Conservation (phyloP, 2,797 vertebrate genomes). For the Mus caroli region DNA sequence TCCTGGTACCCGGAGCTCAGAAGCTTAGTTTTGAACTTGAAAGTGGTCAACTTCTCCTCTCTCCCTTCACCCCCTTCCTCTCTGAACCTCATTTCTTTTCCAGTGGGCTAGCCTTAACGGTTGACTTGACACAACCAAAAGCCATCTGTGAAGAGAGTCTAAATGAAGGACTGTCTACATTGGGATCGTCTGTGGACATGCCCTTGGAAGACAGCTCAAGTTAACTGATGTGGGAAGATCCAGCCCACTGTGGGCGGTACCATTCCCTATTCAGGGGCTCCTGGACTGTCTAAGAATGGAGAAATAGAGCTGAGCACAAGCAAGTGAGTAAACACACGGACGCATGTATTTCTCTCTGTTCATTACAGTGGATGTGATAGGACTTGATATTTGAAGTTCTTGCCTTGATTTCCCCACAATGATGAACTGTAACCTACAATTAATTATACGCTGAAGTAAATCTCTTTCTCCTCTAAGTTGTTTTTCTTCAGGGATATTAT, state of each 20-base stretch:
- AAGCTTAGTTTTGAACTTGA: constrained; percentile 46
- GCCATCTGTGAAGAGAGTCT: neutral
- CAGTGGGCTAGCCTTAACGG: neutral
- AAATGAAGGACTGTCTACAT: neutral
- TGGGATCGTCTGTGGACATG: neutral
- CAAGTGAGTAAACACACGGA: neutral
- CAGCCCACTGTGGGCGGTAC: neutral
- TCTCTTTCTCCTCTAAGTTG: neutral
- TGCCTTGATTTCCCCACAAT: neutral
- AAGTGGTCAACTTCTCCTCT: neutral
- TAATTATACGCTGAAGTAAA: neutral
- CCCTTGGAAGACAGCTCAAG: neutral
- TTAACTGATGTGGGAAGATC: neutral
- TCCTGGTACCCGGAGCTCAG: neutral
- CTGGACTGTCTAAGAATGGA: neutral
- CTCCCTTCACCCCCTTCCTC: neutral
- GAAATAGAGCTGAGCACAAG: neutral
- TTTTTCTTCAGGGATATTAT: neutral
- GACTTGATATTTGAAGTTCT: neutral
- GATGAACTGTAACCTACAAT: neutral
- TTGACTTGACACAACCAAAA: neutral
- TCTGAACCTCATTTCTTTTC: constrained; percentile 59
- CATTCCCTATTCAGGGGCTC: neutral
- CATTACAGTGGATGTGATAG: neutral
- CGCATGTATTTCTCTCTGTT: neutral